Evolutionary conservation across 2,113 vertebrate species (phyloP).

Genomic region (Bubo bubo): DNA sequence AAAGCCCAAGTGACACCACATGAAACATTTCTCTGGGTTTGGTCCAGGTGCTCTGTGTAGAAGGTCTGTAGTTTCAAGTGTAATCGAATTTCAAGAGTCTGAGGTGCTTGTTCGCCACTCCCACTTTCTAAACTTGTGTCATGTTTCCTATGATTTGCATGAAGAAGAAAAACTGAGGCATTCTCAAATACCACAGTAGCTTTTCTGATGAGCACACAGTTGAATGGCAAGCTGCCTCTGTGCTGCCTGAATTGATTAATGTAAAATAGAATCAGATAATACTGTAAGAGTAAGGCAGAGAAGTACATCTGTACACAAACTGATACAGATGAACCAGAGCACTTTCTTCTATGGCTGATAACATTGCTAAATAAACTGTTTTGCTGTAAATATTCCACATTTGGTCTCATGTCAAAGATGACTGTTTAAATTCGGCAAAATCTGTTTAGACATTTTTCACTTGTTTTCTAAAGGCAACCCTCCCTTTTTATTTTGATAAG

Average conservation of each 20-base stretch:
- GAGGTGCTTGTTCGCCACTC: constrained; percentile 31
- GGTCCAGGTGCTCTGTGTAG: constrained; percentile 3
- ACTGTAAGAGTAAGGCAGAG: neutral
- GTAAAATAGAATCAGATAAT: neutral
- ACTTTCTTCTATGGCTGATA: neutral
- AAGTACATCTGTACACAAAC: neutral
- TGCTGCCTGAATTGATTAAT: constrained; percentile 18
- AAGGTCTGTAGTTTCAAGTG: constrained; percentile 9
- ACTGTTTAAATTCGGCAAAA: neutral
- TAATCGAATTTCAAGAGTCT: constrained; percentile 40
- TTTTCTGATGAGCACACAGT: neutral
- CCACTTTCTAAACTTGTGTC: neutral
- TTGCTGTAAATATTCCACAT: neutral
- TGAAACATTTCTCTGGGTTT: constrained; percentile 29
- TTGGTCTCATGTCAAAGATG: neutral
- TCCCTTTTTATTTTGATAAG: neutral
- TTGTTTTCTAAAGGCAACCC: neutral
- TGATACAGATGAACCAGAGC: neutral
- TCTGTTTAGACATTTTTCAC: neutral
- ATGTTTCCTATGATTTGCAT: constrained; percentile 10
- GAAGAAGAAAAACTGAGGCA: neutral
- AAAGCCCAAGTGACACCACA: constrained; percentile 12
- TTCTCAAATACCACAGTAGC: neutral
- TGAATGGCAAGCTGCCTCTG: neutral
- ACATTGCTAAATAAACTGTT: neutral